Percentiles rank a stretch among this genome's conserved stretches.
Conservation (phyloP, 2,113 vertebrate genomes). For the Phrynosoma platyrhinos region DNA sequence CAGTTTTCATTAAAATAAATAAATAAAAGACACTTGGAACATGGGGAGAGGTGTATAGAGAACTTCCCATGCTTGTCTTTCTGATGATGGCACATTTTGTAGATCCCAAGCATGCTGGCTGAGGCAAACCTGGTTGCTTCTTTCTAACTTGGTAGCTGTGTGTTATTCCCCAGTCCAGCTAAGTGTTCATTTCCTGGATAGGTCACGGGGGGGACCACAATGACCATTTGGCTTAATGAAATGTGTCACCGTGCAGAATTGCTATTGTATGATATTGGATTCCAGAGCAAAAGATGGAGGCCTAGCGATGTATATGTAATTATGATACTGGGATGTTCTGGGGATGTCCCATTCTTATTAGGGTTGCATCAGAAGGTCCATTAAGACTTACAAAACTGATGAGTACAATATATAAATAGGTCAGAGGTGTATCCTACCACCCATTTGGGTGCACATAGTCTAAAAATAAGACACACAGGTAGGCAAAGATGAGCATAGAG, state of each 20-base stretch:
- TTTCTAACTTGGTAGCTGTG: slow-evolving; percentile 27
- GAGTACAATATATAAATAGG: slow-evolving; percentile 24
- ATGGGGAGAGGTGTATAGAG: too few relatives aligned
- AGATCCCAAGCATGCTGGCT: background rate
- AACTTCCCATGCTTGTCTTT: background rate
- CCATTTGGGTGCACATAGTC: slow-evolving; percentile 12
- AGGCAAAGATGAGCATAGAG: background rate
- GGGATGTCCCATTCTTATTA: slow-evolving; percentile 43
- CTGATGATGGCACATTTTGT: background rate
- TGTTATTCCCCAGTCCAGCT: slow-evolving; percentile 31
- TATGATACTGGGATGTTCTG: slow-evolving; percentile 5
- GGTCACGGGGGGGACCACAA: slow-evolving; percentile 48
- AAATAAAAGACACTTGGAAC: background rate
- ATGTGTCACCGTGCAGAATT: slow-evolving; percentile 43
- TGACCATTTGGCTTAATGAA: slow-evolving; percentile 68
- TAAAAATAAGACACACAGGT: background rate
- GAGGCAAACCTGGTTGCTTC: background rate
- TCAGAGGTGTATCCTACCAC: slow-evolving; percentile 12
- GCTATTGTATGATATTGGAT: slow-evolving; percentile 52
- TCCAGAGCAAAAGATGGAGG: slow-evolving; percentile 48
- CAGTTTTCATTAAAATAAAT: background rate
- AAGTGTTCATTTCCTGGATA: slow-evolving; percentile 53
- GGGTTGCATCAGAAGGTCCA: slow-evolving; percentile 17
- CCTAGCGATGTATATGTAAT: slow-evolving; percentile 47
- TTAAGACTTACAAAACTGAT: slow-evolving; percentile 33